Evolutionary conservation across 2,113 vertebrate species (phyloP), one percentile per base, ranked within the genome.

Genomic region (Amphiprion percula): DNA sequence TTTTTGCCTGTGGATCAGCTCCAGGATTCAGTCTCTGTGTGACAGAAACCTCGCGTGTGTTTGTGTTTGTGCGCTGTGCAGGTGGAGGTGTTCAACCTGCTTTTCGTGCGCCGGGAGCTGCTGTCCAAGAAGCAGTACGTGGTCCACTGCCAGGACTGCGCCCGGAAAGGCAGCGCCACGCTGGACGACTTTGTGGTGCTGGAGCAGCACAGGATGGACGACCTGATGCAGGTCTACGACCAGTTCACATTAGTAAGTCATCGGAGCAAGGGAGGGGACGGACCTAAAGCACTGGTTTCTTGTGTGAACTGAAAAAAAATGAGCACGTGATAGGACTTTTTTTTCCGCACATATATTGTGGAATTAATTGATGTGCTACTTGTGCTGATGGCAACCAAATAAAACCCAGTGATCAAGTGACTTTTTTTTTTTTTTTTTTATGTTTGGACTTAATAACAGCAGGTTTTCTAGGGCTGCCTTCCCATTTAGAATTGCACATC

Each of bases 231-330:
- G 94, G 95, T 99, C 94, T 99, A 99, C 93, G 98, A 99, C 96
- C 97, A 98, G 93, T 99, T 99, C 97, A 97, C 97, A 96, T 97
- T 99, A 97, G 98, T 99, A 96, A 98, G 98, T 97, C 62, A 0
- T 2, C 63, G n/a, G 24, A 16, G 10, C 0, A 50, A 41, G 12
- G 9, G n/a, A 41, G 52, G 56, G n/a, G 41, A 56, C 9, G 33
- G n/a, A 19, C 44, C 44, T 37, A 37, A 37, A 37, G 33, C 33
- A 37, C 33, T 9, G 6, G 33, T 37, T 37, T 37, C 33, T 37
- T 37, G 33, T 37, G 33, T 37, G 33, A 37, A 37, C 33, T 37
- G 33, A 37, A 37, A 10, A 37, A 26, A 26, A 37, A 37, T 37
- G 33, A 37, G 7, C 8, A 9, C 33, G 6, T 37, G 8, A 37